Conservation (phyloP, 1,140 invertebrate species). For the Lucilia sericata region DNA sequence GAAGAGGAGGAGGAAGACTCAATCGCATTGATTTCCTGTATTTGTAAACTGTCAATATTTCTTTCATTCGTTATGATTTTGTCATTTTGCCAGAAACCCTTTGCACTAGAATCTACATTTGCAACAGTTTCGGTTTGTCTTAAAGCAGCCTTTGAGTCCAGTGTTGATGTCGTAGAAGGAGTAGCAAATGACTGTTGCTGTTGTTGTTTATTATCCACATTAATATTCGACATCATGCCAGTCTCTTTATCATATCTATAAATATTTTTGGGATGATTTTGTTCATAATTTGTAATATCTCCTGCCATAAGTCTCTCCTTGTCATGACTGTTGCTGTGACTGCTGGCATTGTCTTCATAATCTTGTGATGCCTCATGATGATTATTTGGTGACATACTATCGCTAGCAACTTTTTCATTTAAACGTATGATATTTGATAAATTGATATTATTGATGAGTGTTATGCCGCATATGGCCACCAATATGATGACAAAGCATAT, state of each 20-base stretch:
- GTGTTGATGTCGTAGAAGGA: background rate
- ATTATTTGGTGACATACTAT: conserved; percentile 56
- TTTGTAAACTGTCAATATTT: conserved; percentile 37
- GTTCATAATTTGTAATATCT: conserved; percentile 31
- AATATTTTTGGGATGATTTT: conserved; percentile 61
- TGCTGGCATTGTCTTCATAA: background rate
- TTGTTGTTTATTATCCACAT: background rate
- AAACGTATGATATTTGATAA: conserved; percentile 64
- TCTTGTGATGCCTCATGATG: conserved; percentile 52
- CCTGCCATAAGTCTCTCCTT: no score
- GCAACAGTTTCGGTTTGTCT: background rate
- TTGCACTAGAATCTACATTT: background rate
- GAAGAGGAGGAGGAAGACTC: background rate
- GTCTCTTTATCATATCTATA: conserved; percentile 46
- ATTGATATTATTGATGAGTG: conserved; percentile 65
- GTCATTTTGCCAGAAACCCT: background rate
- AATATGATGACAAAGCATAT: conserved; percentile 63
- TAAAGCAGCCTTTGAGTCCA: background rate
- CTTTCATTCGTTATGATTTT: conserved; percentile 5
- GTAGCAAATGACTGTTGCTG: background rate
- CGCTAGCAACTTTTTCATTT: conserved; percentile 66
- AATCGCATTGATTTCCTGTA: conserved; percentile 37
- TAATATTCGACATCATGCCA: conserved; percentile 23
- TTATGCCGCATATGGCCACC: conserved; percentile 62
- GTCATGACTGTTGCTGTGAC: background rate